phyloP scores from a whole-genome alignment of 1,140 invertebrate genomes.

The Harlomillsia oculata region DNA sequence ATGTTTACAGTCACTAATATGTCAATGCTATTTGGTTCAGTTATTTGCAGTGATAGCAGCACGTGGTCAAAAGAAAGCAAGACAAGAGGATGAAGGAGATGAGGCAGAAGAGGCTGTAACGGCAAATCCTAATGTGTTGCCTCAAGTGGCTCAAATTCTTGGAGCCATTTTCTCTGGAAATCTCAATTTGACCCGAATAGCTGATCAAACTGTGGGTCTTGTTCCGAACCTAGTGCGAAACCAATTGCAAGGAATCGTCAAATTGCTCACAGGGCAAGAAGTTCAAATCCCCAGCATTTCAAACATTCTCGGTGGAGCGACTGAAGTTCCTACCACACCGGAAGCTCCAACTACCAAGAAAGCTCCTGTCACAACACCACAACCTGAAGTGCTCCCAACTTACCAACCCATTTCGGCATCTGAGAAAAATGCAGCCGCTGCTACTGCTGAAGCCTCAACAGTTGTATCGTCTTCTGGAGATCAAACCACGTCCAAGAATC shows the following conservation, averaged over 20 bases:
- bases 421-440: background rate
- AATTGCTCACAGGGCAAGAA: conserved; percentile 21
- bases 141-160: conserved; percentile 35
- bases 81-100: conserved; percentile 15
- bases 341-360: background rate
- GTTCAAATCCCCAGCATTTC: background rate
- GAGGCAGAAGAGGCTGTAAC: conserved; percentile 5
- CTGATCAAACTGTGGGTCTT: conserved; percentile 29
- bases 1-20: background rate
- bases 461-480: too few species aligned
- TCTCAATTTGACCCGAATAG: conserved; percentile 30
- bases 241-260: conserved; percentile 29
- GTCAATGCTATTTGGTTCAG: conserved; percentile 7
- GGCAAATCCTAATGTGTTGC: conserved; percentile 25
- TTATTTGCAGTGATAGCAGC: conserved; percentile 23
- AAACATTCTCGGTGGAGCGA: background rate
- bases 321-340: background rate
- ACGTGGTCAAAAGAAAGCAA: conserved; percentile 2
- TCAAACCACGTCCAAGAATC: background rate
- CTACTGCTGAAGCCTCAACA: background rate
- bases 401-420: background rate
- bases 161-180: conserved; percentile 35
- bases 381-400: background rate
- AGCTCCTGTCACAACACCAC: background rate
- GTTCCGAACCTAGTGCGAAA: conserved; percentile 26